Percentiles rank a stretch among this genome's conserved stretches.
Evolutionary conservation across 2,888 invertebrate species (phyloP).

Genomic region (Monopis laevigella): DNA sequence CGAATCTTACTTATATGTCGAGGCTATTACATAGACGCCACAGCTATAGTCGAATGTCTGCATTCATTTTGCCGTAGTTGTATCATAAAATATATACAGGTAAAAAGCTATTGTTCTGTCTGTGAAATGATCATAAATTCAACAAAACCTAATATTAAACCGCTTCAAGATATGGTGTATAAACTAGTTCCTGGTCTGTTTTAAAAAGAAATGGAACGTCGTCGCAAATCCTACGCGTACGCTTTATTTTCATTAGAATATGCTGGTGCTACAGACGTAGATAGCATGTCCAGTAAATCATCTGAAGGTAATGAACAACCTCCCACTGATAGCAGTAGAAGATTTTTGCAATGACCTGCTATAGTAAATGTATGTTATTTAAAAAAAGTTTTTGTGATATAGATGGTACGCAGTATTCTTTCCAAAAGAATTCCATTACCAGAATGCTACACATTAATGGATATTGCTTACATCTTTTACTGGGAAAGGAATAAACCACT

Average conservation of each 20-base stretch:
- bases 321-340: no score
- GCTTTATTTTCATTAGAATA: conserved; percentile 91
- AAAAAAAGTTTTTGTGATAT: conserved; percentile 90
- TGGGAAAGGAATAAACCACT: conserved; percentile 89
- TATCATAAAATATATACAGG: conserved; percentile 88
- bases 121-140: conserved; percentile 95
- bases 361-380: conserved; percentile 88
- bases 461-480: conserved; percentile 93
- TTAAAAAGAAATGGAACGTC: conserved; percentile 86
- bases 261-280: conserved; percentile 60
- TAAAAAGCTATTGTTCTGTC: conserved; percentile 88
- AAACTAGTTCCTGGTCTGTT: conserved; percentile 96
- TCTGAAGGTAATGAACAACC: conserved; percentile 61
- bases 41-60: conserved; percentile 94
- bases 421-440: conserved; percentile 86
- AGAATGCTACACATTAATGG: conserved; percentile 92
- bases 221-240: conserved; percentile 84
- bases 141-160: conserved; percentile 91
- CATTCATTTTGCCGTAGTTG: conserved; percentile 97
- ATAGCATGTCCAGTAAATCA: conserved; percentile 61
- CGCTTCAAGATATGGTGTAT: conserved; percentile 94
- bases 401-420: no score
- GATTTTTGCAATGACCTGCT: conserved; percentile 91
- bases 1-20: conserved; percentile 93
- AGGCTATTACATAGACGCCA: conserved; percentile 95